Evolutionary conservation across 2,797 vertebrate species (phyloP), one percentile per base, ranked within the genome.

Genomic region (Morus bassanus): DNA sequence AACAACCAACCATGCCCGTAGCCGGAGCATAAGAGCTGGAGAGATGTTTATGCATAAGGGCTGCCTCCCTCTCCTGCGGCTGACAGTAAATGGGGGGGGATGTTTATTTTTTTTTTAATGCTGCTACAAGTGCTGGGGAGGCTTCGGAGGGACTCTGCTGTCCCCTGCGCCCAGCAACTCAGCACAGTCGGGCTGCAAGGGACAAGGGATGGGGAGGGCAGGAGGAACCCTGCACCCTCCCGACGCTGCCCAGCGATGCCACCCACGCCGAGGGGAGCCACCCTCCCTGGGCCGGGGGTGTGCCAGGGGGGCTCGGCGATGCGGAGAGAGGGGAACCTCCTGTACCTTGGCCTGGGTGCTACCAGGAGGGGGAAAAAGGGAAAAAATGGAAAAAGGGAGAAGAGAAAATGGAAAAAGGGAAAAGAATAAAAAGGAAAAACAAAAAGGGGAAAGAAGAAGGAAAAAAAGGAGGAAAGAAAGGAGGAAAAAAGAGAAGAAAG

Each of bases 21-120:
- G 75, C 77, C 63, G 85, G 39, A 76, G 74, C 13, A 3, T 43
- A 68, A 59, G 74, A 92, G 63, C 69, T 30, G 74, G 48, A 63
- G 89, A 80, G 57, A 78, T 90, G 80, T 70, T 95, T 81, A 82
- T 77, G 83, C 30, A 46, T 67, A 64, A 82, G 77, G 67, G 37
- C 64, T 43, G 65, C 64, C 56, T 65, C 64, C 48, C n/a, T 25
- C 74, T 64, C 45, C 41, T 24, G 64, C 51, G 7, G 57, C 7
- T 67, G 63, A 28, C 37, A 69, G 43, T 25, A 68, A 80, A 85
- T 57, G 8, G 12, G 17, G 7, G 17, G 11, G 6, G 19, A 28
- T 11, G 11, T 68, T 48, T 56, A 24, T 35, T 59, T 24, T n/a
- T 57, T 23, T 56, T 57, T 57, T 22, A 14, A 23, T 41, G 6